Conservation (phyloP, 2,797 vertebrate genomes). For the Lithobates pipiens region DNA sequence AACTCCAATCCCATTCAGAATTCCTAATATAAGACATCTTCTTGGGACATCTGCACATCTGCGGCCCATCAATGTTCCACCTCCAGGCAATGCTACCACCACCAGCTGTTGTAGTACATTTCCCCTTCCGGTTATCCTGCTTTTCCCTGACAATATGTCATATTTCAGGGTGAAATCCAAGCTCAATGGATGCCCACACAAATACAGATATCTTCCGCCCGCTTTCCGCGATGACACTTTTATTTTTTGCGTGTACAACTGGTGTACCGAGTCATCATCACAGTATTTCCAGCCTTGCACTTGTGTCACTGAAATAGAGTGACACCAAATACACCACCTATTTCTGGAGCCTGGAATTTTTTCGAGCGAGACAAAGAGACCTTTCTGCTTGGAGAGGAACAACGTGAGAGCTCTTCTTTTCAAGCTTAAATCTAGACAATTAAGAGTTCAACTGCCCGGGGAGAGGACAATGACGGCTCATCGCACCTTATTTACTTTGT, state of each 20-base stretch:
- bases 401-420: neutral
- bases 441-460: slow-evolving; percentile 8
- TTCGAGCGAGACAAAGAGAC: slow-evolving; percentile 14
- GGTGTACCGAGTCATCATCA: slow-evolving; percentile 21
- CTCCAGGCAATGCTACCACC: too few species aligned
- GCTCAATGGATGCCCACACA: neutral
- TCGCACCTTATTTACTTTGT: slow-evolving; percentile 7
- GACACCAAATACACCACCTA: slow-evolving; percentile 40
- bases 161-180: neutral
- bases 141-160: neutral
- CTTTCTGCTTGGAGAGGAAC: slow-evolving; percentile 10
- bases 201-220: neutral
- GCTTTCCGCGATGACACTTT: slow-evolving; percentile 2
- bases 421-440: slow-evolving; percentile 25
- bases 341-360: slow-evolving; percentile 24
- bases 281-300: slow-evolving; percentile 31
- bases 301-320: slow-evolving; percentile 44
- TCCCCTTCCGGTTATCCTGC: neutral
- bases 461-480: slow-evolving; percentile 3
- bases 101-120: neutral
- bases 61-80: neutral
- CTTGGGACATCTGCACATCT: neutral
- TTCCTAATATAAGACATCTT: neutral
- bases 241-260: slow-evolving; percentile 31
- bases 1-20: neutral